A percentile compares a stretch with the other conserved stretches of the same genome.
phyloP scores from a whole-genome alignment of 2,113 vertebrate genomes.

The Hydrochoerus hydrochaeris region DNA sequence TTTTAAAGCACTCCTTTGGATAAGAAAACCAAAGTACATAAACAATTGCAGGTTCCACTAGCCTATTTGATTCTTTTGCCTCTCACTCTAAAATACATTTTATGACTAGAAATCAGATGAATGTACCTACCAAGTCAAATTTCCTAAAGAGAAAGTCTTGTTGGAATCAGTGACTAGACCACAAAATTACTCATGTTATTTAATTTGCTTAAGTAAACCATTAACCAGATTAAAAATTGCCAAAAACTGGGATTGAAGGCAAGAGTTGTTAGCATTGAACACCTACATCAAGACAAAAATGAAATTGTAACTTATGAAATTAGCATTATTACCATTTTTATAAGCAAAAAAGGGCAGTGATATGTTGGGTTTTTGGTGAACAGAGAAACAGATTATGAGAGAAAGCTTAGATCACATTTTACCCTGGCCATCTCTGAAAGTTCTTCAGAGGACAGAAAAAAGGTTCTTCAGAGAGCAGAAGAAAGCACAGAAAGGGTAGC shows the following conservation, averaged over 20 bases:
- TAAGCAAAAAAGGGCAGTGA: neutral
- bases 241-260: constrained; percentile 17
- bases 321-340: neutral
- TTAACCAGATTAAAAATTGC: constrained; percentile 69
- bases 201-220: constrained; percentile 59
- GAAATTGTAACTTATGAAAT: constrained; percentile 34
- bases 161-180: constrained; percentile 55
- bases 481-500: neutral
- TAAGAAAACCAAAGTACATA: constrained; percentile 35
- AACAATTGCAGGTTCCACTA: constrained; percentile 14
- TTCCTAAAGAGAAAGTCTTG: constrained; percentile 69
- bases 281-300: neutral
- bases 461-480: neutral
- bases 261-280: constrained; percentile 17
- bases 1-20: constrained; percentile 34
- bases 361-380: neutral
- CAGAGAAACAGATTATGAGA: neutral
- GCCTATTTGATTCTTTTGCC: constrained; percentile 52
- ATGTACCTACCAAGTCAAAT: constrained; percentile 56
- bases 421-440: neutral
- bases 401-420: neutral
- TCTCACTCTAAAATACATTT: constrained; percentile 4
- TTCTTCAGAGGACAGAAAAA: neutral
- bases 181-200: constrained; percentile 69
- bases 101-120: constrained; percentile 59